Percentiles rank a stretch among this genome's conserved stretches.
These are phyloP conservation scores for Amphiura filiformis DNA, from an alignment of 35 echinoderm and acorn worm genomes.

Conservation along the genomic window DNA sequence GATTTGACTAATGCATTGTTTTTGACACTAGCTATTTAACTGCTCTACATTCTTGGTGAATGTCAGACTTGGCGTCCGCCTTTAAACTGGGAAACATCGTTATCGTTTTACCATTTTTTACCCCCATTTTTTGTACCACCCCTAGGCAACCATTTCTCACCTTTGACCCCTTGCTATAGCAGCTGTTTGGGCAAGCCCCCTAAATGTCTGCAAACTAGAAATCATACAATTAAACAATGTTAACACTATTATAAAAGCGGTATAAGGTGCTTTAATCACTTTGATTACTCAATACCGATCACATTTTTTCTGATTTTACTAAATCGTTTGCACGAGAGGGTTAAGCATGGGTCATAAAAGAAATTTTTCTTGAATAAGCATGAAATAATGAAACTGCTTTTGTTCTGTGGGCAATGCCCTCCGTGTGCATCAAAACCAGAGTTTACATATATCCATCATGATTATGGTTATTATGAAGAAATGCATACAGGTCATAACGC, in stretches of 20 bases:
- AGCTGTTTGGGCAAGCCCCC: neutral
- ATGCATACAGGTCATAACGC: neutral
- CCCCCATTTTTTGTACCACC: neutral
- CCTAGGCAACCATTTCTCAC: neutral
- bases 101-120: neutral
- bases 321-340: neutral
- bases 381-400: constrained; percentile 1
- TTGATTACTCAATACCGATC: neutral
- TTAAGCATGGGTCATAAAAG: neutral
- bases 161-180: neutral
- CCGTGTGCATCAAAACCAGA: neutral
- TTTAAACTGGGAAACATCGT: neutral
- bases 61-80: neutral
- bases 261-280: neutral
- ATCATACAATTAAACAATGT: neutral
- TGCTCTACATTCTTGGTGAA: neutral
- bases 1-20: constrained; percentile 8
- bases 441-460: neutral
- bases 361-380: neutral
- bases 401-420: neutral
- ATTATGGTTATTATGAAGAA: constrained; percentile 4
- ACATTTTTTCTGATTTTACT: neutral
- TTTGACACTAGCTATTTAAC: constrained; percentile 2
- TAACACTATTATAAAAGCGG: constrained; percentile 5
- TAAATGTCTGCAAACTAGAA: neutral